phyloP scores from a whole-genome alignment of 2,888 invertebrate species.

The Resseliella maxima region DNA sequence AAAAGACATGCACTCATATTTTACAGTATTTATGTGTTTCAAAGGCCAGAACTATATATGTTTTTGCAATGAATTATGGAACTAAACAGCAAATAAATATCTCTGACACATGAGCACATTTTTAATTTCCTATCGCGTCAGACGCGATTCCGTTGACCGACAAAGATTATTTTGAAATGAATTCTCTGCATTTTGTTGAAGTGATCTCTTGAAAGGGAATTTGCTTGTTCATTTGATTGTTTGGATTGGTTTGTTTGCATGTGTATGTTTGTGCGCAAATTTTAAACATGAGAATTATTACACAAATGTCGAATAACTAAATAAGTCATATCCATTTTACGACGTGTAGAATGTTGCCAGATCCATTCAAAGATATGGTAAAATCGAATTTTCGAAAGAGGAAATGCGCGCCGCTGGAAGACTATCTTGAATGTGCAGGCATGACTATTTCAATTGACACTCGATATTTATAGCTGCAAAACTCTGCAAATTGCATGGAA shows the following conservation, averaged over 20 bases:
- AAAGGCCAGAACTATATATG: not conserved
- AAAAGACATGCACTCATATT: not conserved
- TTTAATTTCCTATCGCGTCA: constrained; percentile 53
- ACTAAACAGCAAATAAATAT: constrained; percentile 15
- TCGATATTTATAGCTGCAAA: not conserved
- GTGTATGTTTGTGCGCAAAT: not conserved
- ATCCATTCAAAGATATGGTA: not conserved
- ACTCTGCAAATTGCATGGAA: not conserved
- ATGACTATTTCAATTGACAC: constrained; percentile 40
- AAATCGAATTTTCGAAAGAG: constrained; percentile 17
- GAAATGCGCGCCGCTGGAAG: constrained; percentile 14
- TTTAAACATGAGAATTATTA: not conserved
- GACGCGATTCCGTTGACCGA: constrained; percentile 45
- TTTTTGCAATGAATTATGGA: not conserved
- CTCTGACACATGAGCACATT: constrained; percentile 33
- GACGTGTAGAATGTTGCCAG: not conserved
- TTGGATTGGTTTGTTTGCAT: not conserved
- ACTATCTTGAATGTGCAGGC: constrained; percentile 33
- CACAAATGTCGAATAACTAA: constrained; percentile 36
- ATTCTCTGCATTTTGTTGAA: not conserved
- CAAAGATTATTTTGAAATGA: constrained; percentile 45
- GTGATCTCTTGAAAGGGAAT: not conserved
- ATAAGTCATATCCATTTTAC: constrained; percentile 46
- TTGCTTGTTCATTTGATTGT: no score
- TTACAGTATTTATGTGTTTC: not conserved